Base-by-base conservation (phyloP, 2,888 invertebrate genomes). In the Hedychridium roseum region DNA sequence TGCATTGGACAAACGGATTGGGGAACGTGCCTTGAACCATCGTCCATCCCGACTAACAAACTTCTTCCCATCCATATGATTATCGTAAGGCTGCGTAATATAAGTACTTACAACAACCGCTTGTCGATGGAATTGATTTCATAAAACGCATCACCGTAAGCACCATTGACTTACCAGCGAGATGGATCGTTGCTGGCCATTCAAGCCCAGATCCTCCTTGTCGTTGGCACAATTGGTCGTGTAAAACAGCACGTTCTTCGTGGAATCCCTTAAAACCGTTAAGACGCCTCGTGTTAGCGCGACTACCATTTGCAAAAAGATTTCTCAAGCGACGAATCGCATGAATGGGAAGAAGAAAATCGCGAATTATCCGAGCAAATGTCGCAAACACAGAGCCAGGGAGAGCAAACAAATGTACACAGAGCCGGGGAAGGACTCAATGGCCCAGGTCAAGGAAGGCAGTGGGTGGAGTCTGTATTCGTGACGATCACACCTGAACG, bases 151-250 rank as follows among this genome's bases (percentile, higher is more conserved):
- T n/a, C n/a, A n/a, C n/a, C n/a, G n/a, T n/a, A n/a, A n/a, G n/a
- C n/a, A n/a, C n/a, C n/a, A n/a, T n/a, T n/a, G 12, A 54, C 70
- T 73, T 50, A 76, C 77, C 67, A 77, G 44, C 21, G 76, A 77
- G 35, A 74, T 66, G 9, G 76, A 77, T 36, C 77, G 70, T 37
- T 77, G 76, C 17, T 76, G 74, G 42, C 73, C 50, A 30, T 70
- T 72, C 17, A 72, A 52, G 18, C 65, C 67, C 37, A 70, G 46
- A 35, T 76, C 74, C 45, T 74, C 74, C 17, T 76, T 74, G 30
- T 69, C 69, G 63, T 75, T 73, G 3, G 71, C 75, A 38, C 76
- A 76, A 45, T 77, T 76, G n/a, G 76, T 76, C 14, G 76, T 74
- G 52, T 75, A 76, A 50, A 71, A 71, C 26, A 76, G 54, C 32